Evolutionary conservation across 2,888 invertebrate genomes (phyloP), one percentile per base, ranked within the genome.

Genomic region (Drosophila yooni): DNA sequence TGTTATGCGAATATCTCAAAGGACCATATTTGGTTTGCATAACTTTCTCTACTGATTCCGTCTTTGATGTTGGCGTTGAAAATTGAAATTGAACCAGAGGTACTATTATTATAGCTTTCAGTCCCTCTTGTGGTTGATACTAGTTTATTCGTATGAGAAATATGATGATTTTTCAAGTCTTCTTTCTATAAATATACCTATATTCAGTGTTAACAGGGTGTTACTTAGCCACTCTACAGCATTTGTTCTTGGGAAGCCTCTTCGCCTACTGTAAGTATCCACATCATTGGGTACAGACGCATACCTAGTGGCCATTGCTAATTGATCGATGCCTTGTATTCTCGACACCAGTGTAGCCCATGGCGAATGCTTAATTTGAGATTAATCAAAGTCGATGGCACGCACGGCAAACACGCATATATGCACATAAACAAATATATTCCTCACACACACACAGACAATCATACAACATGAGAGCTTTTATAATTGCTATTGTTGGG

Each of bases 341-440:
- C 40, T 18, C 34, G 61, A 59, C 74, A 38, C 50, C 62, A 67
- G 60, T 81, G 74, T 68, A 40, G 27, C 27, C 29, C 33, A 57
- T 36, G 29, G 66, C 68, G 62, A 58, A 64, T 60, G 70, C 79
- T 76, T 87, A 84, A 89, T 85, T 74, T 72, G 61, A 72, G 82
- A 84, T 87, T 89, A 87, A 86, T 86, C 89, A 89, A 72, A 76
- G 89, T 78, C 78, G 82, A 84, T 89, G 78, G 76, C 73, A 57
- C 52, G 63, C 61, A 70, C 67, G 61, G 74, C 65, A 69, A 52
- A 21, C 54, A 72, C 71, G 76, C 67, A 79, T 34, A 66, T 27
- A 67, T 38, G 60, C 48, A 59, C 43, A 54, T n/a, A 34, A 34
- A 33, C 50, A 46, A 51, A 68, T 10, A 57, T 18, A 25, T 38